These are phyloP conservation scores for Anguilla marmorata DNA, from an alignment of 2,797 vertebrate genomes.

Conservation along the genomic window DNA sequence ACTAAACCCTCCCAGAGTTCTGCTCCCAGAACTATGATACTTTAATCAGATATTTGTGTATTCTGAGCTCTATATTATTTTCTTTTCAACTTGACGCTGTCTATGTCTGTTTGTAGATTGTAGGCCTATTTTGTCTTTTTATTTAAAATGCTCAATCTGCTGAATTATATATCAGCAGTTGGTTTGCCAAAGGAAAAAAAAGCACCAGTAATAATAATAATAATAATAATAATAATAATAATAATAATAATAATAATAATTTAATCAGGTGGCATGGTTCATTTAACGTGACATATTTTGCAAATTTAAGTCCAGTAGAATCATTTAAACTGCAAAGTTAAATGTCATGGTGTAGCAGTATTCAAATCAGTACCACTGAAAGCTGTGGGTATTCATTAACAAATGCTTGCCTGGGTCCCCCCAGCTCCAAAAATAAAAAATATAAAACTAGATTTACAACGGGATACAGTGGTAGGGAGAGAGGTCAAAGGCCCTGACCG, in stretches of 20 bases:
- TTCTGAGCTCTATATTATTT: neutral
- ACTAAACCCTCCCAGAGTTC: neutral
- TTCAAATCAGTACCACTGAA: conserved; percentile 36
- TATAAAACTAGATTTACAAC: conserved; percentile 37
- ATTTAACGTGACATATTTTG: conserved; percentile 30
- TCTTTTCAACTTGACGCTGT: neutral
- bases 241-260: conserved; percentile 5
- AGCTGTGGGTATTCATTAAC: conserved; percentile 44
- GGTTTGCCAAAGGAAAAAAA: neutral
- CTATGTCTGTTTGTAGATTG: neutral
- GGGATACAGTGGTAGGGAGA: conserved; percentile 40
- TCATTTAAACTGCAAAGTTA: conserved; percentile 28
- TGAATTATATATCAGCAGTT: neutral
- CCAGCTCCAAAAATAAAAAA: neutral
- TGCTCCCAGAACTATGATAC: neutral
- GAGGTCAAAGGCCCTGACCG: conserved; percentile 64
- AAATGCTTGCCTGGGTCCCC: neutral
- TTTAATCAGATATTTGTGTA: neutral
- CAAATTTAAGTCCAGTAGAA: conserved; percentile 29
- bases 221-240: neutral
- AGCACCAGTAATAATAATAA: neutral
- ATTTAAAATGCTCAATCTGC: neutral
- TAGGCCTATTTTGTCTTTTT: neutral
- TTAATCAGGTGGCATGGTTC: neutral
- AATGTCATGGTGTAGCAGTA: conserved; percentile 3